A percentile compares a stretch with the other conserved stretches of the same genome.
phyloP scores from a whole-genome alignment of 2,888 invertebrate genomes.

The Drosophila heteroneura region DNA sequence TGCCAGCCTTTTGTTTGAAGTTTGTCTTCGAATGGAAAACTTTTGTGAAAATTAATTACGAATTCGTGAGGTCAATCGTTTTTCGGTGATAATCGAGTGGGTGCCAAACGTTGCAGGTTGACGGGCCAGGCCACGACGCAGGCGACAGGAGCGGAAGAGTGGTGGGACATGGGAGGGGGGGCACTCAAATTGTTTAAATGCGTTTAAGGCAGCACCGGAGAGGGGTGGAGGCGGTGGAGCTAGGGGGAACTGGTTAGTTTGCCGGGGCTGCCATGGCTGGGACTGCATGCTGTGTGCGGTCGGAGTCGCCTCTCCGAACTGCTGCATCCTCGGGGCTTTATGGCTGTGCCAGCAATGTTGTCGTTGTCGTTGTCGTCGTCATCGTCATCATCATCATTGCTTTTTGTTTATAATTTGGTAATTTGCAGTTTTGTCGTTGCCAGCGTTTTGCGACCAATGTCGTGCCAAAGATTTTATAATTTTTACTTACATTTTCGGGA shows the following conservation, averaged over 20 bases:
- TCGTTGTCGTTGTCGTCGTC: constrained; percentile 25
- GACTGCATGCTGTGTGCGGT: constrained; percentile 66
- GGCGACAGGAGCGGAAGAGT: neutral
- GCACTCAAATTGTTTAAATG: constrained; percentile 73
- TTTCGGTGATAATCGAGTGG: constrained; percentile 81
- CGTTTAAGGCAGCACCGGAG: constrained; percentile 42
- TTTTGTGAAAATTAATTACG: constrained; percentile 83
- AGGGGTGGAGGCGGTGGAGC: neutral
- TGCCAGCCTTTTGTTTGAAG: constrained; percentile 72
- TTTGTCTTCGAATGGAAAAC: constrained; percentile 79
- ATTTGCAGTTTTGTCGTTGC: constrained; percentile 77
- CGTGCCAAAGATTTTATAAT: constrained; percentile 80
- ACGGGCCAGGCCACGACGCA: constrained; percentile 12
- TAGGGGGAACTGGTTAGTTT: constrained; percentile 7
- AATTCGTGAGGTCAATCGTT: constrained; percentile 83
- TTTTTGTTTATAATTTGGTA: constrained; percentile 77
- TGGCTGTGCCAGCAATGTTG: constrained; percentile 24
- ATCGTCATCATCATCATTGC: constrained; percentile 42
- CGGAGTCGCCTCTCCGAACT: constrained; percentile 11
- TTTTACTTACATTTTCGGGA: constrained; percentile 73
- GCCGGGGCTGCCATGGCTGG: constrained; percentile 42
- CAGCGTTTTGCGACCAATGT: constrained; percentile 48
- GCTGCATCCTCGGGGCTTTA: constrained; percentile 58
- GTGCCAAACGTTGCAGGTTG: constrained; percentile 58
- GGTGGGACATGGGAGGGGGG: neutral